Evolutionary conservation across 2,113 vertebrate genomes (phyloP), one percentile per base, ranked within the genome.

Genomic region (Ia io): DNA sequence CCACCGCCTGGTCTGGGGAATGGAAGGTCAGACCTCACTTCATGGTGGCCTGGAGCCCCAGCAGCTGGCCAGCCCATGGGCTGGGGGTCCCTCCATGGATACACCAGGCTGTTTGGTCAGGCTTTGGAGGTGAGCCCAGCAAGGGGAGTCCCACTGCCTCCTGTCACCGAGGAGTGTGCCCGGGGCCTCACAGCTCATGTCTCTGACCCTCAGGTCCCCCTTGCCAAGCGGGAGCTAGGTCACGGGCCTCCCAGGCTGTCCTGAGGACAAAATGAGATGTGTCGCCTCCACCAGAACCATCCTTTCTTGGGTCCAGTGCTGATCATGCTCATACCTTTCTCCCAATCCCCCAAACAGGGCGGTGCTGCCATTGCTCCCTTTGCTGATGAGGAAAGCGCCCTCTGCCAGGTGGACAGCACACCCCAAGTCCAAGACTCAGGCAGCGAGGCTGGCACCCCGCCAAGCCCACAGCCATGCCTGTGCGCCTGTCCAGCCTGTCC

Each of bases 101-200:
- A 1, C 4, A 65, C 16, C 20, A 23, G 22, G 63, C 42, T 7
- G 10, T 22, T 23, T 1, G 4, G 17, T 40, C 30, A 2, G 40
- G 22, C n/a, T 84, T 70, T 42, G 70, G 40, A 30, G 70, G 9
- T 3, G 28, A 40, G 23, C 88, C 9, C 30, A 0, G 12, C 84
- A 44, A 2, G 0, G 5, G 11, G 9, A 74, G 83, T 20, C 94
- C 9, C 53, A 11, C 25, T 28, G 30, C 0, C n/a, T 25, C 3
- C 8, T 91, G 17, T 37, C 13, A 12, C 69, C n/a, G 10, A 23
- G 23, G 63, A 9, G 5, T 12, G 30, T 35, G 16, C 7, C 20
- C 3, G 0, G 1, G 22, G 18, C 59, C 65, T 49, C 63, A 22
- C 18, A 80, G 67, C 35, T 44, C 35, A 35, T 37, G 32, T 78